Base-by-base conservation (phyloP, 1,140 invertebrate species). In the Periplaneta americana region DNA sequence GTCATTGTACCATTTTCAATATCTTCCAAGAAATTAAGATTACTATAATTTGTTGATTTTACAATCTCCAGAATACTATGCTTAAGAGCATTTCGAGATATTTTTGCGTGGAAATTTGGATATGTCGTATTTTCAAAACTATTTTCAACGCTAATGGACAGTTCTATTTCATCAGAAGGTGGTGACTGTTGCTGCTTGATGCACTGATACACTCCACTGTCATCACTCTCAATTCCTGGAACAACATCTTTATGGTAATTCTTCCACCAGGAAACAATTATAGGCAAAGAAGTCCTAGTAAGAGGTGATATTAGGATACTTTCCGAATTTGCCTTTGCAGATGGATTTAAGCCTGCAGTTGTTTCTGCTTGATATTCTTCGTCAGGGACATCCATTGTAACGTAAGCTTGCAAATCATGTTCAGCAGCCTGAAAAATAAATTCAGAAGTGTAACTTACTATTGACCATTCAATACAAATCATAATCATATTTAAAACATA, bases 1-100 rank as follows among this genome's bases (percentile, higher is more conserved):
- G 32, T 36, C 5, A 57, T 34, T 18, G 17, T 28, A 18, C 89
- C 88, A n/a, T 87, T 87, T 1, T 87, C 84, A 0, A 90, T 85
- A 74, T 90, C 90, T n/a, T 93, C 91, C 80, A 81, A n/a, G n/a
- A n/a, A n/a, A n/a, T n/a, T n/a, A n/a, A n/a, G n/a, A n/a, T n/a
- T n/a, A 78, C 76, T 17, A 39, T 11, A 2, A 39, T 39, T 39
- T 4, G 37, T 39, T 11, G 37, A 39, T 17, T 39, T 39, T 17
- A 39, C 18, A 39, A 39, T 15, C 37, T 39, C 37, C 37, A 39
- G 37, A 39, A 39, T 39, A 11, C 18, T 39, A 11, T 39, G 11
- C 18, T 39, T 39, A 11, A 39, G 5, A 39, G 37, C 18, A 39
- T 39, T 1, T 48, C 39, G 17, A 22, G 13, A 48, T 18, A 18